phyloP scores from a whole-genome alignment of 92 coral and sea anemone species.

The Desmophyllum pertusum region DNA sequence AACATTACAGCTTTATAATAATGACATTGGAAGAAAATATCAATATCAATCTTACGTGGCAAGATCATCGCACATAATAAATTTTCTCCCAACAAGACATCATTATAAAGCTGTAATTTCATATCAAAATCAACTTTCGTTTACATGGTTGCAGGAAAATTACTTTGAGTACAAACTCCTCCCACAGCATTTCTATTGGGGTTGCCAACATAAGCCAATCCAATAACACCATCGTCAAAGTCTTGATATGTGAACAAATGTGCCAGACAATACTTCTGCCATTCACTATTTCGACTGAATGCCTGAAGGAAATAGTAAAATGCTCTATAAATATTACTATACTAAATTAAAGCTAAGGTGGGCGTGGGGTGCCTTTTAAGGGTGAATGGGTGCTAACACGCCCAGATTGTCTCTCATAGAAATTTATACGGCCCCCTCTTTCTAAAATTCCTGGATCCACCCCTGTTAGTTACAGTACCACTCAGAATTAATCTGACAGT shows the following conservation, averaged over 20 bases:
- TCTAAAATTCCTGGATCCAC: no score
- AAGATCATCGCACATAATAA: background rate
- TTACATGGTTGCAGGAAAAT: background rate
- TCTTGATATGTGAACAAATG: conserved; percentile 98
- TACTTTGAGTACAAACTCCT: conserved; percentile 95
- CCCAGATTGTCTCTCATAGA: no score
- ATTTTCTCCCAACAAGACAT: background rate
- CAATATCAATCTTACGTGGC: no score
- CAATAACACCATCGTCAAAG: conserved; percentile 94
- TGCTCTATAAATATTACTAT: background rate
- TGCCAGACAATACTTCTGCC: conserved; percentile 83
- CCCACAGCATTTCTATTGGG: conserved; percentile 79
- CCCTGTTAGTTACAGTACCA: no score
- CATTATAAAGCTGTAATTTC: background rate
- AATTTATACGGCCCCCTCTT: no score
- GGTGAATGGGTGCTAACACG: no score
- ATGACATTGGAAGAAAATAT: background rate
- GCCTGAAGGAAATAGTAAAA: conserved; percentile 46
- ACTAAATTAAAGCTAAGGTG: background rate
- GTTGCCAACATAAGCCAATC: conserved; percentile 93
- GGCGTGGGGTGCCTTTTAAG: background rate
- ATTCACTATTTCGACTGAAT: conserved; percentile 63
- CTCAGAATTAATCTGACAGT: no score
- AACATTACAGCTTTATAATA: background rate
- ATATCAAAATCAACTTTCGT: background rate